Evolutionary conservation across 2,888 invertebrate species (phyloP).

Genomic region (Bellardia pandia): DNA sequence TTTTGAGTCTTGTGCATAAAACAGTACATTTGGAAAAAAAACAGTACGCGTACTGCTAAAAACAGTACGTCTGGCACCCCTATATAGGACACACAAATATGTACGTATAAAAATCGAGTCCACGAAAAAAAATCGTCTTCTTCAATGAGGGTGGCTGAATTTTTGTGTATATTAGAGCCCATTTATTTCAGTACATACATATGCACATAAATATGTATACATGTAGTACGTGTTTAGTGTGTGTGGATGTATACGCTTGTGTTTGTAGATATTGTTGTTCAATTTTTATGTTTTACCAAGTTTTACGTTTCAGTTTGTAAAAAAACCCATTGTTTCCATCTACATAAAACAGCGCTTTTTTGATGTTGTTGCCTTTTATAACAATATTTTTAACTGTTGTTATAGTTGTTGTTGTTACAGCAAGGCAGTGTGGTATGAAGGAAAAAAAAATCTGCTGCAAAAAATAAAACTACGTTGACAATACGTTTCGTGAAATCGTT

Average conservation of each 20-base stretch:
- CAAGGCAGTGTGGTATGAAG: neutral
- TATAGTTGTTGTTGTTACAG: conserved; percentile 51
- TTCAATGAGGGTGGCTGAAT: conserved; percentile 25
- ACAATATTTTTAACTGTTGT: conserved; percentile 50
- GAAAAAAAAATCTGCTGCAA: neutral
- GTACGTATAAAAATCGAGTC: conserved; percentile 14
- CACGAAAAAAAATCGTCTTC: conserved; percentile 13
- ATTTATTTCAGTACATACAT: neutral
- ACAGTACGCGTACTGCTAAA: too few species aligned
- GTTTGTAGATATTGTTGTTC: conserved; percentile 55
- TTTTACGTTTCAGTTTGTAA: conserved; percentile 40
- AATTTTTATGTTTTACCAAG: conserved; percentile 57
- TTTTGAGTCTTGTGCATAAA: too few species aligned
- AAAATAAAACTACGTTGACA: conserved; percentile 63
- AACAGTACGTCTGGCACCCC: too few species aligned
- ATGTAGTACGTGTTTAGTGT: neutral
- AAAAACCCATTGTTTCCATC: conserved; percentile 44
- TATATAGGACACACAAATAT: too few species aligned
- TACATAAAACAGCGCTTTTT: conserved; percentile 37
- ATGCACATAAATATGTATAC: neutral
- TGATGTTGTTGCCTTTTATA: conserved; percentile 45
- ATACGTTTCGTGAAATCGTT: conserved; percentile 73
- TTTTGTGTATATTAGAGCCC: conserved; percentile 13
- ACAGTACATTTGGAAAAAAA: too few species aligned
- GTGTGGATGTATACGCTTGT: neutral